Conservation (phyloP, 2,797 vertebrate species). For the Pseudochaenichthys georgianus region DNA sequence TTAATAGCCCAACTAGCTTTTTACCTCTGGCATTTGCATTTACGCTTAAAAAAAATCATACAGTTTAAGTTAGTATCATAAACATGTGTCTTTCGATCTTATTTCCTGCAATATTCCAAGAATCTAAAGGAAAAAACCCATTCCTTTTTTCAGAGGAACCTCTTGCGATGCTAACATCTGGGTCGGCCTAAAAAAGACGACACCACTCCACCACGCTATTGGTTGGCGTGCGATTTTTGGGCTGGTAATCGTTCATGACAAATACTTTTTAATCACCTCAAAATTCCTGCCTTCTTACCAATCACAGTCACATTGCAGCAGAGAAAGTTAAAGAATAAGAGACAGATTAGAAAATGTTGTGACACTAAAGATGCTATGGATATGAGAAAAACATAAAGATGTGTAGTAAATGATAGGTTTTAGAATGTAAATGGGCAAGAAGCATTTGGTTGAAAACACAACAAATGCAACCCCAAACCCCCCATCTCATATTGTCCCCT, state of each 20-base stretch:
- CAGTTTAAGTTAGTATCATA: too few relatives aligned
- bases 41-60: too few relatives aligned
- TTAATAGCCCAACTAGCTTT: too few relatives aligned
- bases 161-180: too few relatives aligned
- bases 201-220: background rate
- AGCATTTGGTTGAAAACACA: slow-evolving; percentile 29
- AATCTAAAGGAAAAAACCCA: too few relatives aligned
- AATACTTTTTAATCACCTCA: slow-evolving; percentile 48
- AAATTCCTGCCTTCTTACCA: slow-evolving; percentile 21
- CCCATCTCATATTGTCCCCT: background rate
- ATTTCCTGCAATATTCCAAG: too few relatives aligned
- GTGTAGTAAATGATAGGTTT: slow-evolving; percentile 24
- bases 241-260: slow-evolving; percentile 51
- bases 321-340: background rate
- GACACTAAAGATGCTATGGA: slow-evolving; percentile 10
- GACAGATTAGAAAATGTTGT: slow-evolving; percentile 10
- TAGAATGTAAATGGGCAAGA: slow-evolving; percentile 36
- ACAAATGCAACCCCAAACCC: background rate
- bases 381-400: slow-evolving; percentile 19
- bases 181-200: too few relatives aligned
- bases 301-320: slow-evolving; percentile 29
- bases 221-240: slow-evolving; percentile 14
- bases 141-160: too few relatives aligned
- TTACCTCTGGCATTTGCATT: too few relatives aligned
- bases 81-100: too few relatives aligned